Conservation (phyloP, 1,140 invertebrate species). For the Procambarus virginalis region DNA sequence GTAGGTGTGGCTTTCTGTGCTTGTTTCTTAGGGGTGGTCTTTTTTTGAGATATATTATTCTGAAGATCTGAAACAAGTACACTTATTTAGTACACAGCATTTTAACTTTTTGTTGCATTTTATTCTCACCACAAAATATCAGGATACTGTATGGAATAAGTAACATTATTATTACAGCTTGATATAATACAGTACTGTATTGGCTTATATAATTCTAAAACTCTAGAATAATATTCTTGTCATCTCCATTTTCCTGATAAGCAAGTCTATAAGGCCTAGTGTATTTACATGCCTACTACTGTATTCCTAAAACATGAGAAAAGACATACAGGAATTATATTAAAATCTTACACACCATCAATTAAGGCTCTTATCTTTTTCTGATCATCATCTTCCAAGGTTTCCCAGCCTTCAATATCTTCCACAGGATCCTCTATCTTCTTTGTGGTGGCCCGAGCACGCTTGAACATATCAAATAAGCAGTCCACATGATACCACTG, state of each 20-base stretch:
- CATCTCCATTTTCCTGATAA: no score
- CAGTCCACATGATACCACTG: slow-evolving; percentile 88
- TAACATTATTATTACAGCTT: no score
- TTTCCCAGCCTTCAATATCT: slow-evolving; percentile 86
- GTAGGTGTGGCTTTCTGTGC: neutral
- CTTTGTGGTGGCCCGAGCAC: slow-evolving; percentile 86
- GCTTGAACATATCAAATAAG: slow-evolving; percentile 85
- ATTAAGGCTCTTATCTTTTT: slow-evolving; percentile 78
- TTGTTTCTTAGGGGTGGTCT: slow-evolving; percentile 46
- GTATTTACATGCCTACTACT: no score
- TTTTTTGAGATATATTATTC: neutral
- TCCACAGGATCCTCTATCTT: slow-evolving; percentile 84
- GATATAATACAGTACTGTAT: no score
- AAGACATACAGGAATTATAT: no score
- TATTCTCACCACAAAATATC: no score
- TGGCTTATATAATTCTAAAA: no score
- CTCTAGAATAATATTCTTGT: no score
- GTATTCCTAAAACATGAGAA: no score
- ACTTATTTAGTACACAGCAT: neutral
- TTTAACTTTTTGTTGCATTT: no score
- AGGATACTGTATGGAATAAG: no score
- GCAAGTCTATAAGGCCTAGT: no score
- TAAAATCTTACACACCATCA: slow-evolving; percentile 72
- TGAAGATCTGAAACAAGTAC: slow-evolving; percentile 22
- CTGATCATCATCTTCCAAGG: slow-evolving; percentile 81